These are phyloP conservation scores for Riparia riparia DNA, from an alignment of 2,113 vertebrate genomes.

Conservation along the genomic window DNA sequence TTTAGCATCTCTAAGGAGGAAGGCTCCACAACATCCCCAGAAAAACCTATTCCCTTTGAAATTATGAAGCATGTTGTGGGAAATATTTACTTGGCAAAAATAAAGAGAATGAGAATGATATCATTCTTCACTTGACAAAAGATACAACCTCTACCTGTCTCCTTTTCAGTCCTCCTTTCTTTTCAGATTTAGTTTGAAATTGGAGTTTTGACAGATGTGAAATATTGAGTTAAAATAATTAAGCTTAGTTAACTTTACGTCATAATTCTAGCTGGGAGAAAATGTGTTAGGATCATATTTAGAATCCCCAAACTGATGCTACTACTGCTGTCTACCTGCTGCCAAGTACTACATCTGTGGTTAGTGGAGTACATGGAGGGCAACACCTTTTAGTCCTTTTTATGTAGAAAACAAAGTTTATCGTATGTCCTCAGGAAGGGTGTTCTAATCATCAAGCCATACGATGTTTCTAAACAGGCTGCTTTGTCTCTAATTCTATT, in stretches of 20 bases:
- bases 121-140: neutral
- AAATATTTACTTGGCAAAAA: neutral
- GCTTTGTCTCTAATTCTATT: neutral
- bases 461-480: neutral
- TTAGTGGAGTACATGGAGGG: neutral
- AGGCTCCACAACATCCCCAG: neutral
- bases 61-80: neutral
- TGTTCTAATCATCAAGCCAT: neutral
- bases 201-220: neutral
- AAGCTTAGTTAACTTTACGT: neutral
- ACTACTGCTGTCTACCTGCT: neutral
- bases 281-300: neutral
- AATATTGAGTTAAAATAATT: neutral
- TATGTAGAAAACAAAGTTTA: neutral
- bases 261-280: neutral
- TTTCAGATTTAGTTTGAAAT: neutral
- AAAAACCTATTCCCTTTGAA: neutral
- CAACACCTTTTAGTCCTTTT: neutral
- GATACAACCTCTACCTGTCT: neutral
- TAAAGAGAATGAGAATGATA: neutral
- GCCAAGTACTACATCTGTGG: neutral
- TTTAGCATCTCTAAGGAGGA: neutral
- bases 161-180: neutral
- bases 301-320: neutral
- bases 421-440: neutral